Evolutionary conservation across 2,888 invertebrate species (phyloP), one percentile per base, ranked within the genome.

Genomic region (Choristoneura rosaceana): DNA sequence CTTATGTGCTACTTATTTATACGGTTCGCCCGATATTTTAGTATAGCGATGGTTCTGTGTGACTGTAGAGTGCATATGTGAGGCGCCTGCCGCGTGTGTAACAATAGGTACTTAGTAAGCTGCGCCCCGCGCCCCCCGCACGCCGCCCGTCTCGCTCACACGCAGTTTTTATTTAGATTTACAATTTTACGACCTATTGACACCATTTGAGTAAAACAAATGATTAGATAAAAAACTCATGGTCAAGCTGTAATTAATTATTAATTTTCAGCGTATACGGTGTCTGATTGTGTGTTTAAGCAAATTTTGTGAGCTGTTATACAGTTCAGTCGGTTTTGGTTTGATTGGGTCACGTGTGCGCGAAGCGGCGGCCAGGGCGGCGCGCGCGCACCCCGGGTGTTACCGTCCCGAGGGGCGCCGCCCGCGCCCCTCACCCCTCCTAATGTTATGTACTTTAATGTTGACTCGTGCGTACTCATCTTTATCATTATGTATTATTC

Each of bases 391-490:
- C 41, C 64, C 43, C 79, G 79, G 76, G 83, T 82, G 79, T 79
- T 80, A 80, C 83, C 83, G 83, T 83, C 83, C 83, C 74, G 78
- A 77, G 79, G 75, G 77, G 74, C 74, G 68, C 64, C 64, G 60
- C 58, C 59, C 74, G 59, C 71, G 74, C 74, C 71, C 73, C 74
- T 73, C 71, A 68, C 74, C 67, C 55, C 69, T 74, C 70, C 71
- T 76, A 71, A 74, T 76, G 71, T 77, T 77, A 78, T 74, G 76
- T 78, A 79, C 74, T 79, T 79, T 78, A 80, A 80, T 84, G 86
- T 85, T 82, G 82, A 83, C 79, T 84, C 80, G 85, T 84, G 75
- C 78, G 81, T 84, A 82, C 79, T 78, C 77, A 79, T 76, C 78
- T 78, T 81, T 77, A 76, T 77, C 75, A 76, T 76, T 79, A 76